A percentile compares a stretch with the other conserved stretches of the same genome.
These are phyloP conservation scores for Lutjanus erythropterus DNA, from an alignment of 2,113 vertebrate species.

Conservation along the genomic window DNA sequence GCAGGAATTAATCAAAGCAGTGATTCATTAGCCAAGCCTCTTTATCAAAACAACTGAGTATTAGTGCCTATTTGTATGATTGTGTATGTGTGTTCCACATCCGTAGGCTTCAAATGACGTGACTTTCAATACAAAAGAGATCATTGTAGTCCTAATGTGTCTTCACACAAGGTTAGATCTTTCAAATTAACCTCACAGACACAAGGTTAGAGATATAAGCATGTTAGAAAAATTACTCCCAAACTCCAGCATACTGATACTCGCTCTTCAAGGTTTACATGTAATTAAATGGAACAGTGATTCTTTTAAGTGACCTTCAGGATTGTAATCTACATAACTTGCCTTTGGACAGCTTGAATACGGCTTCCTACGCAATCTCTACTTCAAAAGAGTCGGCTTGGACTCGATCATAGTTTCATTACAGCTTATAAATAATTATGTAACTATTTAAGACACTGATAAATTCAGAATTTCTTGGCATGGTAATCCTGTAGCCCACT, in stretches of 20 bases:
- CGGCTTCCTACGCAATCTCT: not conserved
- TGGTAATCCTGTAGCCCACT: not conserved
- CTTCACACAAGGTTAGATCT: conserved; percentile 36
- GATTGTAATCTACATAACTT: conserved; percentile 17
- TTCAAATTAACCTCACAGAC: conserved; percentile 23
- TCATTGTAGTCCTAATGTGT: conserved; percentile 15
- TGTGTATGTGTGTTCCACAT: conserved; percentile 33
- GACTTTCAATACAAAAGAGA: conserved; percentile 19
- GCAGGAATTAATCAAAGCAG: conserved; percentile 60
- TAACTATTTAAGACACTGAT: not conserved
- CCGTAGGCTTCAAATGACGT: conserved; percentile 37
- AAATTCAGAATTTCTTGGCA: not conserved
- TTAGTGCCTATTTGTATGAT: conserved; percentile 35
- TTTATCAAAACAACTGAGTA: conserved; percentile 50
- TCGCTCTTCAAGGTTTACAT: conserved; percentile 39
- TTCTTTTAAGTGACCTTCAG: conserved; percentile 30
- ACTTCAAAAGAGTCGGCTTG: not conserved
- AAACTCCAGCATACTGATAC: not conserved
- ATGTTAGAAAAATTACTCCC: not conserved
- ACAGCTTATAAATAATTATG: not conserved
- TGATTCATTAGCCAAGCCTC: conserved; percentile 57
- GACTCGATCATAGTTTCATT: not conserved
- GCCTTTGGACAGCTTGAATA: conserved; percentile 20
- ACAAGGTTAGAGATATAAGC: not conserved
- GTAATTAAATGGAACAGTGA: conserved; percentile 25